Base-by-base conservation (phyloP, 2,888 invertebrate genomes). In the Folsomia manolachei region DNA sequence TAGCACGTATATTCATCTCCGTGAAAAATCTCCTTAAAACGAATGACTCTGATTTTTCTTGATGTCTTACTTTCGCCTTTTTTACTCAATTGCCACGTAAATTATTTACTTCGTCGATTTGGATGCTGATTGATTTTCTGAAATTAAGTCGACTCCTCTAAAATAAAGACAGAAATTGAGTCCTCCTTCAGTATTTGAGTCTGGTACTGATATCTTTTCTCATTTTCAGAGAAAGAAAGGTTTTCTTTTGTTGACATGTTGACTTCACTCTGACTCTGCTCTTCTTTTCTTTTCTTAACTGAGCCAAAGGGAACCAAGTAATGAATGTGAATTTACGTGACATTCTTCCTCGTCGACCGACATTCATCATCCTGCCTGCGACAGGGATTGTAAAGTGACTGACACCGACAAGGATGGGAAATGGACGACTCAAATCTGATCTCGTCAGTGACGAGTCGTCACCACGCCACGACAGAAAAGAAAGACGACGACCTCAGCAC, bases 311-410 rank as follows among this genome's bases (percentile, higher is more conserved):
- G 67, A 67, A n/a, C n/a, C n/a, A n/a, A n/a, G 51, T 67, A 19
- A 67, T 67, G 67, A n/a, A 52, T 51, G 9, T 53, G 60, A 67
- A 52, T 52, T 67, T 67, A 67, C 67, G 67, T 67, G 67, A 67
- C 67, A 39, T 67, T 56, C 56, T 25, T 39, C 2, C 52, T 18
- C 24, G 9, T 56, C 60, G 25, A 19, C 11, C 19, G 19, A 56
- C 56, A 67, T 67, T 67, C 67, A 67, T 67, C 67, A 67, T 67
- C 52, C 67, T 52, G 56, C 19, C 56, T 66, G 9, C 18, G 51
- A 18, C 18, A 18, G 18, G 9, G 18, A 11, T 9, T 51, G 18
- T 51, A 51, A 51, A 18, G 9, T 51, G 51, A 11, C 51, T 51
- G 51, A 11, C 18, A 51, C 51, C 9, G 51, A 51, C 18, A 51